phyloP scores from a whole-genome alignment of 1,140 invertebrate species.

The Phortica variegata region DNA sequence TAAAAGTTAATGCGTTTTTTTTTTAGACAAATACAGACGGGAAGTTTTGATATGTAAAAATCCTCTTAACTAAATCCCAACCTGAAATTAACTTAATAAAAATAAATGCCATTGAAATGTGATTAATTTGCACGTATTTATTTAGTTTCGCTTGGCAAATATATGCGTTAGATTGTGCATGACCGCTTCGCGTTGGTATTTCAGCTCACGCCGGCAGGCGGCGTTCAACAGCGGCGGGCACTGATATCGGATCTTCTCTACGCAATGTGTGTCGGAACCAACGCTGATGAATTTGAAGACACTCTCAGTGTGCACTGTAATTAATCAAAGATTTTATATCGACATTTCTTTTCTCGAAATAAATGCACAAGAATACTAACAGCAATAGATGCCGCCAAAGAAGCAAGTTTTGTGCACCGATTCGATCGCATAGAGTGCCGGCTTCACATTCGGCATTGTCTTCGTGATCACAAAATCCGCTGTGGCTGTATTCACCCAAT shows the following conservation, averaged over 20 bases:
- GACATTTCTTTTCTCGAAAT: conserved; percentile 2
- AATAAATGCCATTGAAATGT: too few species aligned
- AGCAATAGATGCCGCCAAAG: conserved; percentile 61
- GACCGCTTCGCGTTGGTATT: conserved; percentile 64
- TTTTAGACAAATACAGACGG: too few species aligned
- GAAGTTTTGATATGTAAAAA: too few species aligned
- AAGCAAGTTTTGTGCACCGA: conserved; percentile 69
- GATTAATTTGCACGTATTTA: conserved; percentile 4
- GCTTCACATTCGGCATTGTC: conserved; percentile 43
- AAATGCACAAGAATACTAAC: conserved; percentile 58
- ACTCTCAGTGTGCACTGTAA: conserved; percentile 63
- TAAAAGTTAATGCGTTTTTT: too few species aligned
- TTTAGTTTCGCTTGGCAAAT: conserved; percentile 43
- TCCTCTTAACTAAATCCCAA: too few species aligned
- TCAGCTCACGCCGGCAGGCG: conserved; percentile 64
- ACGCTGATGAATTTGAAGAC: conserved; percentile 61
- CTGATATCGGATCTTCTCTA: conserved; percentile 65
- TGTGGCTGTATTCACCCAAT: conserved; percentile 61
- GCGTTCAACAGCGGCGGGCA: conserved; percentile 63
- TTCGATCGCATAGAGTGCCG: conserved; percentile 60
- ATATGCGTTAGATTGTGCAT: conserved; percentile 62
- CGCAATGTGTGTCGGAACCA: conserved; percentile 60
- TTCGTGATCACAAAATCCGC: conserved; percentile 64
- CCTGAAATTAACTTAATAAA: too few species aligned
- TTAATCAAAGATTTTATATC: too few species aligned